Evolutionary conservation across 1,140 invertebrate species (phyloP), one percentile per base, ranked within the genome.

Genomic region (Conopomorpha cramerella): DNA sequence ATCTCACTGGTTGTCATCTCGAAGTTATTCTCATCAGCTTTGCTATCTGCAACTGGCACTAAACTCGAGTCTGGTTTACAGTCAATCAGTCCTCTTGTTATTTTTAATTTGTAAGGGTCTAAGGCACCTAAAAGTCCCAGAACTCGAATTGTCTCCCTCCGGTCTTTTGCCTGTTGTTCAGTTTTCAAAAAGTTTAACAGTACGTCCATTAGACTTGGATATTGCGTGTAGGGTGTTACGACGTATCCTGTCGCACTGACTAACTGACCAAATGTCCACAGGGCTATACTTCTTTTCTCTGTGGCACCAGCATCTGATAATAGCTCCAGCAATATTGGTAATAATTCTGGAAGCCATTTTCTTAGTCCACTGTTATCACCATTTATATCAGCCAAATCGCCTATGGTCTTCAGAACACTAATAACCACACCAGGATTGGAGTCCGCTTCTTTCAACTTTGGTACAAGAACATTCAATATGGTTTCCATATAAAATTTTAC

Each of bases 51-150:
- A 58, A 91, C 86, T 0, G 89, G 86, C 7, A 90, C 86, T 2
- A 92, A 74, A 14, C 83, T 85, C 4, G 85, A 82, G 36, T 81
- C 81, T 71, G 88, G 81, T 51, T 92, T 89, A 29, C 87, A 87
- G 50, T 95, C 93, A 34, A 96, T 95, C 46, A 95, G 81, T 0
- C 94, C 93, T 34, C 93, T 82, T 56, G 93, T 94, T 77, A 98
- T 91, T 79, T 99, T 99, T 61, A 99, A 94, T 59, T 95, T 96
- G 72, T 99, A 99, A 0, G 98, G 97, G 84, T 99, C 98, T 47
- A 84, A 61, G 1, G 97, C 96, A 2, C 95, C 96, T 0, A 99
- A 73, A 1, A 98, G 55, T 3, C 97, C 98, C 1, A 99, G 78
- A 16, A 99, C 95, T 30, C 96, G 81, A 25, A 99, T 95, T 0